Conservation (phyloP, 2,113 vertebrate species). For the Sterna hirundo region DNA sequence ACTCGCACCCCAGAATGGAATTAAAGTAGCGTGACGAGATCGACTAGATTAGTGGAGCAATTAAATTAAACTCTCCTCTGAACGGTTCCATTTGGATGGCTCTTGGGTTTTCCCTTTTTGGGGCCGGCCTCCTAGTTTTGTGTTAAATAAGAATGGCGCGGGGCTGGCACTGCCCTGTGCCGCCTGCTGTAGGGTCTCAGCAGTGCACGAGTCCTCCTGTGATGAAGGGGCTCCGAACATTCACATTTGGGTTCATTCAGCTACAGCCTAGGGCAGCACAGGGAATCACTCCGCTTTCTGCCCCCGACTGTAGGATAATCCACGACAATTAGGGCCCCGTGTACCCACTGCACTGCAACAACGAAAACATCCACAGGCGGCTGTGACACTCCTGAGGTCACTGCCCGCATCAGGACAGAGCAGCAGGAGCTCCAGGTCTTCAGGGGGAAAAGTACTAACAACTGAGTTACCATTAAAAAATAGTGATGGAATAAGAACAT, state of each 20-base stretch:
- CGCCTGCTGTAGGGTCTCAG: neutral
- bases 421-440: neutral
- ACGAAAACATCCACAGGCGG: neutral
- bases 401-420: rapidly evolving
- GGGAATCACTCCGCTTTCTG: neutral
- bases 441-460: neutral
- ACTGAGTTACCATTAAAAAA: neutral
- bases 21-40: neutral
- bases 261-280: neutral
- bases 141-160: neutral
- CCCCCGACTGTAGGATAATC: neutral
- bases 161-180: neutral
- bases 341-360: neutral
- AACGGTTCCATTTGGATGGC: neutral
- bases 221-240: neutral
- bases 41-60: neutral
- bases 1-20: rapidly evolving
- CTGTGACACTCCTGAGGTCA: neutral
- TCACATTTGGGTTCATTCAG: neutral
- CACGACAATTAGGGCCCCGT: neutral
- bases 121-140: neutral
- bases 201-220: neutral
- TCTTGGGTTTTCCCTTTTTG: neutral
- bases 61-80: neutral
- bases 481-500: neutral